Conservation (phyloP, 2,113 vertebrate genomes). For the Dipodomys merriami region DNA sequence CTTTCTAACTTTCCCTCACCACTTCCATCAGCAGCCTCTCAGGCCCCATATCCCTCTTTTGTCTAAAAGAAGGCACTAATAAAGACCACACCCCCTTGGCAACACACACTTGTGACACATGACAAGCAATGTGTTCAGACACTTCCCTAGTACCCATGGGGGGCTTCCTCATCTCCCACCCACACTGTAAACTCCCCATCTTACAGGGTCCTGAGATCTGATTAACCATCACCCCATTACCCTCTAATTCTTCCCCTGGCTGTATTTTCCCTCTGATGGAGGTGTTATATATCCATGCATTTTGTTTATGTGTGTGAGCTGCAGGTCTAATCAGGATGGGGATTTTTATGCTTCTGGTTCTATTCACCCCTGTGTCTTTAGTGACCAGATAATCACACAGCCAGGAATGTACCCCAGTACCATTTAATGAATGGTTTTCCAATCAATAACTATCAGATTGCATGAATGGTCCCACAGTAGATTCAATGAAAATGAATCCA, state of each 20-base stretch:
- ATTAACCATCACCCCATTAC: not conserved
- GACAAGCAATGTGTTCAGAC: not conserved
- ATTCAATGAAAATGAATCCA: not conserved
- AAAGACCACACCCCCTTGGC: not conserved
- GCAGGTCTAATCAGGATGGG: not conserved
- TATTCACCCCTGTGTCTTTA: not conserved
- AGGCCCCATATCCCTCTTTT: not conserved
- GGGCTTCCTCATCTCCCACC: not conserved
- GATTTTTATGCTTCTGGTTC: not conserved
- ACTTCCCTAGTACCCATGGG: not conserved
- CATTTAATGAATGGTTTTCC: not conserved
- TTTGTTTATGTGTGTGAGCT: not conserved
- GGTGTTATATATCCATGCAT: rapidly evolving
- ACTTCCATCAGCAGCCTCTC: not conserved
- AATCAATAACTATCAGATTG: not conserved
- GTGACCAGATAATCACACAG: not conserved
- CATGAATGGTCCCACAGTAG: not conserved
- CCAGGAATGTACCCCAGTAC: not conserved
- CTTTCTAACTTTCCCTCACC: too few species aligned
- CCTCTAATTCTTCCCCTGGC: not conserved
- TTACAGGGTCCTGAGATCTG: not conserved
- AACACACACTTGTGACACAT: rapidly evolving
- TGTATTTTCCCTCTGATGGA: too few species aligned
- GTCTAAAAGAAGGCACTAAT: not conserved
- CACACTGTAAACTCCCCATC: rapidly evolving